phyloP scores from a whole-genome alignment of 2,797 vertebrate species.

The Myoxocephalus aenaeus region DNA sequence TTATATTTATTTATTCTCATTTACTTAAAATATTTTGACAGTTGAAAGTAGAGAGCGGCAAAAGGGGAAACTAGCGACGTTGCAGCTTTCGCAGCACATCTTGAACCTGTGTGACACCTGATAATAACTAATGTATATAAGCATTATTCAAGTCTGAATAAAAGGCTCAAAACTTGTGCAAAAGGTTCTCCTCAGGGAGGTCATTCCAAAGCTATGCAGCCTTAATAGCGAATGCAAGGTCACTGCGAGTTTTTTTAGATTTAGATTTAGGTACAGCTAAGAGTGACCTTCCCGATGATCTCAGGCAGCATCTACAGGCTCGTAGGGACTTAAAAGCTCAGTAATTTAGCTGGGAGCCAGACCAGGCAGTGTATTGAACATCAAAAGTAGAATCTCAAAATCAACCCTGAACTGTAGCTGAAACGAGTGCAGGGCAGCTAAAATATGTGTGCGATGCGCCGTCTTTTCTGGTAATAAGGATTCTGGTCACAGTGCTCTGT shows the following conservation, averaged over 20 bases:
- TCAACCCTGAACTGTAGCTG: conserved; percentile 51
- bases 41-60: not conserved
- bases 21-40: not conserved
- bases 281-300: conserved; percentile 62
- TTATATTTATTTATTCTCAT: no score
- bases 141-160: conserved; percentile 17
- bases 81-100: not conserved
- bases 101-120: not conserved
- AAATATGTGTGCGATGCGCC: conserved; percentile 28
- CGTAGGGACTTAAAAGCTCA: conserved; percentile 62
- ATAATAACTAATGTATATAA: conserved; percentile 10
- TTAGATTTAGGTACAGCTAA: conserved; percentile 64
- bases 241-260: conserved; percentile 62
- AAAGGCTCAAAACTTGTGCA: conserved; percentile 57
- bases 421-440: conserved; percentile 28
- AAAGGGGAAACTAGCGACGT: not conserved
- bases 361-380: conserved; percentile 55
- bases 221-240: conserved; percentile 61
- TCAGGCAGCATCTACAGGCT: conserved; percentile 48
- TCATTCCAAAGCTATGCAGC: conserved; percentile 49
- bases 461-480: conserved; percentile 9
- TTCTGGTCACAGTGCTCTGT: conserved; percentile 5
- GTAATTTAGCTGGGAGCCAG: conserved; percentile 55
- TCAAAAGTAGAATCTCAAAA: conserved; percentile 58
- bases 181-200: conserved; percentile 54